Percentiles rank a stretch among this genome's conserved stretches.
Evolutionary conservation across 2,113 vertebrate genomes (phyloP).

Genomic region (Ginglymostoma cirratum): DNA sequence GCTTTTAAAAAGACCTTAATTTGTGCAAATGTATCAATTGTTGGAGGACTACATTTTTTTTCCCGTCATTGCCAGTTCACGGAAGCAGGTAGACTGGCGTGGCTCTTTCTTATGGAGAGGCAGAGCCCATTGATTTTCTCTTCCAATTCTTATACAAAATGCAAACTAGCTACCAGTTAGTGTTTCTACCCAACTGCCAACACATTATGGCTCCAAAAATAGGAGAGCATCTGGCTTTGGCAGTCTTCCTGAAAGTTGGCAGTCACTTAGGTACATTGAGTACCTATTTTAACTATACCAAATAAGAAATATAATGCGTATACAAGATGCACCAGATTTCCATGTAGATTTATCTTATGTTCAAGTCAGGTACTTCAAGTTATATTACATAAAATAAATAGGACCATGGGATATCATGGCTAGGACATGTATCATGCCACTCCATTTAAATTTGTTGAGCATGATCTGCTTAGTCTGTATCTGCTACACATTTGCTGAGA

Average conservation of each 20-base stretch:
- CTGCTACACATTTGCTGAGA: too few relatives aligned
- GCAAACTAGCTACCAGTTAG: not conserved
- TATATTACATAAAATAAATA: not conserved
- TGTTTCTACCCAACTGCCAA: not conserved
- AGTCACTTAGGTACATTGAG: not conserved
- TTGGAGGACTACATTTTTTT: not conserved
- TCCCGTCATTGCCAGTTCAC: not conserved
- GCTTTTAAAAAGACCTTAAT: not conserved
- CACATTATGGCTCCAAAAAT: not conserved
- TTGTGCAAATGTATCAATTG: not conserved
- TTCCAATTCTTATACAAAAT: not conserved
- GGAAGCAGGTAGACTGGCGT: not conserved
- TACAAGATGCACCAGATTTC: not conserved
- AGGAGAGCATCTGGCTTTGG: not conserved
- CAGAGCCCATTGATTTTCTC: not conserved
- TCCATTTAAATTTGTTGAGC: not conserved
- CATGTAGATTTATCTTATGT: not conserved
- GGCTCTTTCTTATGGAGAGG: too few relatives aligned
- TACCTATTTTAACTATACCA: not conserved
- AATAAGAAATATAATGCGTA: not conserved
- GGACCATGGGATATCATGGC: not conserved
- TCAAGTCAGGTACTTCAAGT: not conserved
- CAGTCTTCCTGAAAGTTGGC: too few relatives aligned
- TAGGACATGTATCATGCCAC: not conserved
- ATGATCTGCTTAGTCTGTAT: not conserved